phyloP scores from a whole-genome alignment of 2,113 vertebrate genomes.

The Cephalopterus ornatus region DNA sequence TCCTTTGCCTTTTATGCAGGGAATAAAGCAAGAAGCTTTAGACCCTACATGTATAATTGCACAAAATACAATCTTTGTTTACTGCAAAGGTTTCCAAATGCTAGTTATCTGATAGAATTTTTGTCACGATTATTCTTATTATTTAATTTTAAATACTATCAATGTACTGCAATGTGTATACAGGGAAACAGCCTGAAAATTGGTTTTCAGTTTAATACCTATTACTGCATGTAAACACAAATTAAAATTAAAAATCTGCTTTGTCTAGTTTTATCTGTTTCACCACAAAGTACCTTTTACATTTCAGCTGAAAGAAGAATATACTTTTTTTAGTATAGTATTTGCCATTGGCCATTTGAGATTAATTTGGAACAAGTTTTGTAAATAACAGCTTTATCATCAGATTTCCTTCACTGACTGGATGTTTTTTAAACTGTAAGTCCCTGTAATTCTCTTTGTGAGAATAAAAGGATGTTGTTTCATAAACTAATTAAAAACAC shows the following conservation, averaged over 20 bases:
- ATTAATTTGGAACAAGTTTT: background rate
- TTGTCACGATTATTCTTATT: background rate
- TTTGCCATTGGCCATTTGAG: background rate
- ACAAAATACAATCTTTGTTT: background rate
- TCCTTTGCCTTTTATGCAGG: background rate
- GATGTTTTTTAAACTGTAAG: background rate
- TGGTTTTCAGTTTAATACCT: background rate
- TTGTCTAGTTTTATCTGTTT: background rate
- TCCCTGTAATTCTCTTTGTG: background rate
- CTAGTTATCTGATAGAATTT: background rate
- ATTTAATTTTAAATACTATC: background rate
- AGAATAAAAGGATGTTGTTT: background rate
- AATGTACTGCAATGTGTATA: background rate
- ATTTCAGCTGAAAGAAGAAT: background rate
- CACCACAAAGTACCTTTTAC: background rate
- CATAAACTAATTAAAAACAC: constrained; percentile 3
- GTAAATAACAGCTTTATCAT: constrained; percentile 1
- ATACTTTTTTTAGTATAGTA: background rate
- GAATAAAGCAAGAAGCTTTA: background rate
- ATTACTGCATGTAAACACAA: background rate
- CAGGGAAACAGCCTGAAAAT: background rate
- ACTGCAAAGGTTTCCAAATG: background rate
- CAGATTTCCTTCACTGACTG: background rate
- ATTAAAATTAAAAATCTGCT: background rate
- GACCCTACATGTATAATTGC: background rate